Evolutionary conservation across 2,113 vertebrate species (phyloP), one percentile per base, ranked within the genome.

Genomic region (Formicarius rufipectus): DNA sequence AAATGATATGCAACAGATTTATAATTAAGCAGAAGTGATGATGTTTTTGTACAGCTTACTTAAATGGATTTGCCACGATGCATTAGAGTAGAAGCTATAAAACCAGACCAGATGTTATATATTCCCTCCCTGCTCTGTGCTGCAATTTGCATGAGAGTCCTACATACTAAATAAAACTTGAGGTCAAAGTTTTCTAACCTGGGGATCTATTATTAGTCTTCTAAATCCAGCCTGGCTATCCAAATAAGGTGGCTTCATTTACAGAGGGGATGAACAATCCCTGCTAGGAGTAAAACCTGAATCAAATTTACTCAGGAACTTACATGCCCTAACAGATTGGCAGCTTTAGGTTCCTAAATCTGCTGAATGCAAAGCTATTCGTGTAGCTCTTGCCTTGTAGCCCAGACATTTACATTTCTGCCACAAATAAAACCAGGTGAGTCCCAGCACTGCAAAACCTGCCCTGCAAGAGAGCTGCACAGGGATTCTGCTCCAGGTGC

Each of bases 21-120:
- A 90, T 95, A 95, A 97, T 95, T 96, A 96, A 92, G 90, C 94
- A 90, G 86, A 90, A 95, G 86, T 72, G 72, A 77, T 67, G 84
- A 89, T 94, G 75, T 11, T 95, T 94, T 88, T 95, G 64, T 74
- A 55, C 83, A 94, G 94, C 83, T 90, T 89, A 95, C 55, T 67
- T 96, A 96, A 96, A 78, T 92, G 86, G 90, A 86, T 97, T 92
- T 96, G 59, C 75, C 76, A 84, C 50, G 21, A 50, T 52, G 80
- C 47, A 86, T 90, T 93, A 92, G 67, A 74, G 59, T 62, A 58
- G 90, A 74, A 86, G 90, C 79, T 84, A 40, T 86, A 71, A 96
- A 94, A 84, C 11, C 79, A 71, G 30, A 92, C 31, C 95, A 96
- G 92, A 92, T 97, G 95, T 77, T 92, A 49, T 52, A 31, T 35